These are phyloP conservation scores for Heliconius aoede DNA, from an alignment of 2,888 invertebrate species.

Conservation along the genomic window DNA sequence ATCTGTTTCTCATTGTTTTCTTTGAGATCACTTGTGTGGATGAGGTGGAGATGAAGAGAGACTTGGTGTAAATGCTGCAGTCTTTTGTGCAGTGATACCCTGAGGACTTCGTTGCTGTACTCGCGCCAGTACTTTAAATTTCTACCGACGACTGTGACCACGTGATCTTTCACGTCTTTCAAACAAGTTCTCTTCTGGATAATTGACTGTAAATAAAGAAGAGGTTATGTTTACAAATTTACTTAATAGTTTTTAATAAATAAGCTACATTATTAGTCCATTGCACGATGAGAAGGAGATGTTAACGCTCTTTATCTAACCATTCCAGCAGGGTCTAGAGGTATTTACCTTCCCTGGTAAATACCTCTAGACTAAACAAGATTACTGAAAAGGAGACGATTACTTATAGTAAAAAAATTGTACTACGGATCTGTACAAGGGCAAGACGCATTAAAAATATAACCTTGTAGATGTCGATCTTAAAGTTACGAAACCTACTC, in stretches of 20 bases:
- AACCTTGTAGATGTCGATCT: not conserved
- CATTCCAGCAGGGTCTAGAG: too few relatives aligned
- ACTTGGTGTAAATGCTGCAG: constrained; percentile 72
- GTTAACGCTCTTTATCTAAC: too few relatives aligned
- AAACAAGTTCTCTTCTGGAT: constrained; percentile 75
- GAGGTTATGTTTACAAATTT: constrained; percentile 7
- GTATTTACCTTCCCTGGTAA: too few relatives aligned
- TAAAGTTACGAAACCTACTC: not conserved
- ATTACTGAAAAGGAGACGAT: too few relatives aligned
- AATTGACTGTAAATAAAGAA: constrained; percentile 59
- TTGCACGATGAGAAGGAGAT: too few relatives aligned
- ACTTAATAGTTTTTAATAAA: not conserved
- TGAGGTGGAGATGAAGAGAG: constrained; percentile 67
- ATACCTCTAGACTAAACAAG: too few relatives aligned
- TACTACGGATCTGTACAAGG: not conserved
- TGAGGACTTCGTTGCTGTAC: constrained; percentile 60
- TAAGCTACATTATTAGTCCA: too few relatives aligned
- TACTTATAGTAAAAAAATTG: too few relatives aligned
- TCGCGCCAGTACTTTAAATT: constrained; percentile 83
- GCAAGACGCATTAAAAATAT: not conserved
- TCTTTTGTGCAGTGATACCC: constrained; percentile 67
- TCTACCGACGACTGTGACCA: constrained; percentile 75
- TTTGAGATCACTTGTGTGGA: constrained; percentile 67
- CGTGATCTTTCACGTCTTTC: constrained; percentile 78
- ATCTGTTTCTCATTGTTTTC: constrained; percentile 58